A percentile compares a stretch with the other conserved stretches of the same genome.
Conservation (phyloP, 2,888 invertebrate species). For the Machimus atricapillus region DNA sequence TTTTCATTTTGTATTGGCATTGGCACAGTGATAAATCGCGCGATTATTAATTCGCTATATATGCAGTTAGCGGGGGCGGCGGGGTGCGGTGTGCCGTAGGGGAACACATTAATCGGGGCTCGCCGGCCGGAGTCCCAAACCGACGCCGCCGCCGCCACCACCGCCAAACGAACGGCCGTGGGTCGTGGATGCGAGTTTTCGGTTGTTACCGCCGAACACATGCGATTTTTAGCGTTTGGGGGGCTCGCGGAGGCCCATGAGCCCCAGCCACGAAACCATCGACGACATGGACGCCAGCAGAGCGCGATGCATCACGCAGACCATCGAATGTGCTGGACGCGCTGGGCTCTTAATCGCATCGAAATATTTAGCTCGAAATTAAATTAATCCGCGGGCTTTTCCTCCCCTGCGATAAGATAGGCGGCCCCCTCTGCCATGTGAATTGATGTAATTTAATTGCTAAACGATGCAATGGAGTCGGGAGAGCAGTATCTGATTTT, state of each 20-base stretch:
- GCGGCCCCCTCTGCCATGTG: not conserved
- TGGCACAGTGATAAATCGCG: constrained; percentile 30
- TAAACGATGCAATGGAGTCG: not conserved
- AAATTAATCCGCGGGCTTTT: constrained; percentile 13
- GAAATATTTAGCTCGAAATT: not conserved
- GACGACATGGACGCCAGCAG: not conserved
- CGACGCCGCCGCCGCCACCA: not conserved
- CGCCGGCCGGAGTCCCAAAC: not conserved
- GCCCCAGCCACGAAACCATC: not conserved
- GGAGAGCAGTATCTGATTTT: not conserved
- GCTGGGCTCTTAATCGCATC: not conserved
- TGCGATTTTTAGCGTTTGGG: not conserved
- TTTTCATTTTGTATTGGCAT: not conserved
- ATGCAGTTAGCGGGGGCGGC: constrained; percentile 8
- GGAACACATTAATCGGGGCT: constrained; percentile 9
- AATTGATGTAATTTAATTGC: constrained; percentile 30
- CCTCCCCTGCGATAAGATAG: not conserved
- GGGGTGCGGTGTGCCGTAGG: not conserved
- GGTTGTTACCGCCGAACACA: constrained; percentile 2
- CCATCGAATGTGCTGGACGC: not conserved
- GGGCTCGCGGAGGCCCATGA: not conserved
- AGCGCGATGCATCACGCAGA: not conserved
- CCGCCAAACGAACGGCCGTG: not conserved
- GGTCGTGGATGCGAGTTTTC: not conserved
- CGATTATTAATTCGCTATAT: constrained; percentile 15